Evolutionary conservation across 2,888 invertebrate species (phyloP).

Genomic region (Spilarctia lutea): DNA sequence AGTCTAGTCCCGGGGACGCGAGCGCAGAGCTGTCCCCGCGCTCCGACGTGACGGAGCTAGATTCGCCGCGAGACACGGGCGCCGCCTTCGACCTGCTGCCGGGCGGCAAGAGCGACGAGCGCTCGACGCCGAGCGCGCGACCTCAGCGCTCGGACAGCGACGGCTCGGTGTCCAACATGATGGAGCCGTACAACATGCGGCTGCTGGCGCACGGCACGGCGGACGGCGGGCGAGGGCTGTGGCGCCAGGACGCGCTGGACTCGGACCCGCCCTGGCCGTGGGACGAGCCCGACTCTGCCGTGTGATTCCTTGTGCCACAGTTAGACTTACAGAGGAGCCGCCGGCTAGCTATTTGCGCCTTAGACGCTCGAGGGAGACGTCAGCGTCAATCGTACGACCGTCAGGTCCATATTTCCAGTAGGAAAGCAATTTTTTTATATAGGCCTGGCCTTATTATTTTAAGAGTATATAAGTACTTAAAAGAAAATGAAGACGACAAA

Average conservation of each 20-base stretch:
- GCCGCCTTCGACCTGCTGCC: slow-evolving; percentile 70
- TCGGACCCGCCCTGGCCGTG: slow-evolving; percentile 82
- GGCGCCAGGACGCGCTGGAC: slow-evolving; percentile 84
- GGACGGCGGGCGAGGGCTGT: slow-evolving; percentile 73
- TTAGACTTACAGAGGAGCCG: slow-evolving; percentile 11
- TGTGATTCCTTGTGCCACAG: slow-evolving; percentile 60
- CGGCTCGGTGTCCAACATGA: slow-evolving; percentile 71
- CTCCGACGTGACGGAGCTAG: slow-evolving; percentile 77
- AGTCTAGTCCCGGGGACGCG: slow-evolving; percentile 44
- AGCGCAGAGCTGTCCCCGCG: slow-evolving; percentile 75
- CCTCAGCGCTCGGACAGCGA: slow-evolving; percentile 63
- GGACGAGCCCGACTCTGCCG: slow-evolving; percentile 82
- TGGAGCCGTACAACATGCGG: slow-evolving; percentile 81
- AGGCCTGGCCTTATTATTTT: slow-evolving; percentile 33
- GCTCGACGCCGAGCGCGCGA: slow-evolving; percentile 30
- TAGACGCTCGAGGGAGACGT: slow-evolving; percentile 10
- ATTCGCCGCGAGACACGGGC: slow-evolving; percentile 67
- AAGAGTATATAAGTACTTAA: slow-evolving; percentile 15
- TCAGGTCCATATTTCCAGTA: slow-evolving; percentile 35
- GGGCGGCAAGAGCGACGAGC: slow-evolving; percentile 58
- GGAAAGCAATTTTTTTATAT: slow-evolving; percentile 31
- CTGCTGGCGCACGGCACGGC: slow-evolving; percentile 72
- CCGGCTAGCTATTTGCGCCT: slow-evolving; percentile 11
- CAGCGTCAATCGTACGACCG: slow-evolving; percentile 12
- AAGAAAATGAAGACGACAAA: not conserved